Conservation (phyloP, 1,140 invertebrate genomes). For the Lepidurus packardi region DNA sequence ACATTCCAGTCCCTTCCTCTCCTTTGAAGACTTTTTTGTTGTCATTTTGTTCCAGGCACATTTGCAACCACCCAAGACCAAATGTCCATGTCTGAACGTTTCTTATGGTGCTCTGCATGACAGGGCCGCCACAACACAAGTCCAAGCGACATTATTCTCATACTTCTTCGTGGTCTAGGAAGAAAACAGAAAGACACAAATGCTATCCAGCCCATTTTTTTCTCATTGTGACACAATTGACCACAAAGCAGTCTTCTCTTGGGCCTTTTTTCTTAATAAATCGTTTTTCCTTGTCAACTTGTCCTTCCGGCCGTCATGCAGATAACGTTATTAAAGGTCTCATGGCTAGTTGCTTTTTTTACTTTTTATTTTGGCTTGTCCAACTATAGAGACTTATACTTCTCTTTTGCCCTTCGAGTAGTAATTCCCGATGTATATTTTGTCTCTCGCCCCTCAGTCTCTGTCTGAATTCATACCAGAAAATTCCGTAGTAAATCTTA, state of each 20-base stretch:
- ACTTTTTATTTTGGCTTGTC: background rate
- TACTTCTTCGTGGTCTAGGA: background rate
- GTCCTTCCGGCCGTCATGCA: slow-evolving; percentile 20
- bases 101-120: slow-evolving; percentile 21
- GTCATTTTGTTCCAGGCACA: background rate
- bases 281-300: slow-evolving; percentile 22
- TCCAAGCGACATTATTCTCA: slow-evolving; percentile 15
- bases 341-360: slow-evolving; percentile 13
- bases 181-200: background rate
- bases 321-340: slow-evolving; percentile 22
- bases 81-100: slow-evolving; percentile 15
- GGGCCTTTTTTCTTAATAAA: slow-evolving; percentile 16
- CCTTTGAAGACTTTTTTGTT: background rate
- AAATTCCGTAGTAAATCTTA: background rate
- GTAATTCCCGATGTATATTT: background rate
- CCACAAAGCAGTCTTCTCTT: slow-evolving; percentile 14
- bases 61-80: slow-evolving; percentile 21
- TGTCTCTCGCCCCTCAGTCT: background rate
- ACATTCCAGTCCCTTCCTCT: background rate
- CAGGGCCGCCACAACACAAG: slow-evolving; percentile 11
- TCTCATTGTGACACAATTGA: slow-evolving; percentile 17
- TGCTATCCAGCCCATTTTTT: slow-evolving; percentile 2
- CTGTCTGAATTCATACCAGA: background rate
- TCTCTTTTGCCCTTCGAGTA: background rate
- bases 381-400: background rate